Base-by-base conservation (phyloP, 92 coral and sea anemone species). In the Phenganax subtilis region DNA sequence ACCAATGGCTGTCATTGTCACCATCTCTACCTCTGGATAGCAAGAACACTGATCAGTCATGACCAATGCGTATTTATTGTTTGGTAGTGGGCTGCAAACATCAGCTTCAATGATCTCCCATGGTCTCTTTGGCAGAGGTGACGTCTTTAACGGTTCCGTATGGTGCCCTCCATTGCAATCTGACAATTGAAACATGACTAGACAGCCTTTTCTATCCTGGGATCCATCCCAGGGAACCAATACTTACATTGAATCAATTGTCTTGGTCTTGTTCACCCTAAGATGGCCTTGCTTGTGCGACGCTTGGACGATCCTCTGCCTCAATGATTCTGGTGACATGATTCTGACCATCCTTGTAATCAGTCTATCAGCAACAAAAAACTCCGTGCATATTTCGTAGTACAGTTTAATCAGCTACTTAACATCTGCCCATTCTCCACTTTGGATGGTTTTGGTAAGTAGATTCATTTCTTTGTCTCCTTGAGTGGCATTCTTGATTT, bases 191-290 rank as follows among this genome's bases (percentile, higher is more conserved):
- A 76, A 69, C 86, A 88, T 9, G 52, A 80, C 63, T 82, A 81
- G 7, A 85, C 86, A 55, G 75, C 28, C 55, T 55, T 70, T 28
- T 73, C 86, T n/a, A 85, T 88, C 56, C 76, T 82, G 55, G 78
- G 9, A 63, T 86, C 68, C 84, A 85, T 84, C 10, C 69, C 63
- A 69, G 88, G 88, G 7, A 80, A 88, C 90, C 90, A 88, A 17
- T 85, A 88, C 75, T 88, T 87, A 12, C 61, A 60, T 51, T 87
- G 81, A 9, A 76, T 76, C 81, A 76, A 20, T 76, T 37, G 8
- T 5, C 29, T 76, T 76, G 16, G 81, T 76, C 28, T 76, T 76
- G 10, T 58, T 54, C 68, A 76, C 64, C 6, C 81, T 69, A 12
- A 76, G 81, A 14, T 76, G 68, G 8, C 81, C 68, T 57, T 76